Evolutionary conservation across 1,140 invertebrate species (phyloP).

Genomic region (Drosophila dunni): DNA sequence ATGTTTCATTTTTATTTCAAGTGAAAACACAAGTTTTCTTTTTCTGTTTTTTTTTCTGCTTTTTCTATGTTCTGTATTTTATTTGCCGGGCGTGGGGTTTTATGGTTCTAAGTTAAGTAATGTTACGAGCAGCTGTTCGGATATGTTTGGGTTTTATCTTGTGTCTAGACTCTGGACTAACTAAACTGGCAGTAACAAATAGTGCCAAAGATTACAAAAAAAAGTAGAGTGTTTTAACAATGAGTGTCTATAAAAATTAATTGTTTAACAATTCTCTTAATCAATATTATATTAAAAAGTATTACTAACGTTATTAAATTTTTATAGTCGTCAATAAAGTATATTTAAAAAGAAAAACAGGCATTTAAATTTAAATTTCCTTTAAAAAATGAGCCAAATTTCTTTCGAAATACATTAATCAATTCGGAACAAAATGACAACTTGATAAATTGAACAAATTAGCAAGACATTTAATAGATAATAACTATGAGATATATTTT

Average conservation of each 20-base stretch:
- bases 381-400: too few species aligned
- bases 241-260: background rate
- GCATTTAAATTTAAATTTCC: too few species aligned
- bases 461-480: too few species aligned
- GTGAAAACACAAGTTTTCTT: slow-evolving; percentile 32
- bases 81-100: slow-evolving; percentile 56
- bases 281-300: too few species aligned
- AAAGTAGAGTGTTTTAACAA: background rate
- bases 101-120: slow-evolving; percentile 34
- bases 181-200: slow-evolving; percentile 13
- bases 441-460: too few species aligned
- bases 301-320: too few species aligned
- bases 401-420: too few species aligned
- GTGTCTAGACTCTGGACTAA: slow-evolving; percentile 3
- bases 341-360: too few species aligned
- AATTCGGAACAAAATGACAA: too few species aligned
- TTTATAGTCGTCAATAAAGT: too few species aligned
- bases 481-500: too few species aligned
- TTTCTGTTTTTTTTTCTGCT: background rate
- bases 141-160: background rate
- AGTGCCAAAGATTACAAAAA: slow-evolving; percentile 20
- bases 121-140: slow-evolving; percentile 39
- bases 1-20: slow-evolving; percentile 64
- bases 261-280: too few species aligned
- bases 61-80: slow-evolving; percentile 4